Evolutionary conservation across 2,888 invertebrate genomes (phyloP), one percentile per base, ranked within the genome.

Genomic region (Xestia sexstrigata): DNA sequence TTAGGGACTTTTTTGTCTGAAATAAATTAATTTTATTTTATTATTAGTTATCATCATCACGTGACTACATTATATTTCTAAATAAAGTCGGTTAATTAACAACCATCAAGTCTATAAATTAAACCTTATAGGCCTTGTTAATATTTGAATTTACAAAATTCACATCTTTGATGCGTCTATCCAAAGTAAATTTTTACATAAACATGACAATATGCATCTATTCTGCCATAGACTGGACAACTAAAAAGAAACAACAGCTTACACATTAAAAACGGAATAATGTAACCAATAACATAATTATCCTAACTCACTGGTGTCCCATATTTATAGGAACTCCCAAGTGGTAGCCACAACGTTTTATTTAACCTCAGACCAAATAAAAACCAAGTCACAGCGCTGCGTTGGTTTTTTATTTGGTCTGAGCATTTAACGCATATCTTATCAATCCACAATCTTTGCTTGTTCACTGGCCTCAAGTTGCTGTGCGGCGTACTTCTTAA

Each of bases 401-500:
- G 2, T 35, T 35, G 35, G 35, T 35, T 35, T 35, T 35, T 35
- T 35, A 35, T 35, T 35, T 35, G 35, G 35, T 35, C 35, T 35
- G 35, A 35, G 35, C 5, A 35, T n/a, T 55, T n/a, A n/a, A 11
- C n/a, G 55, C n/a, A 55, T 13, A n/a, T 55, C 15, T 39, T 39
- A 39, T 63, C 63, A 63, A 39, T 63, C 23, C 2, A 62, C 8
- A 35, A 23, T 23, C 35, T 35, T 35, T n/a, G 20, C 35, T 45
- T 55, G 3, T 35, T 11, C 23, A 35, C 35, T 35, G 23, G 35
- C n/a, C 8, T 52, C 60, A 39, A 15, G n/a, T 7, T 62, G 35
- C 15, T 75, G 35, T 11, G 62, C 74, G 0, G 1, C 4, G 23
- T 77, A 75, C 35, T 75, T 68, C 68, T 63, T 67, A 9, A 75